phyloP scores from a whole-genome alignment of 2,797 vertebrate species.

The Falco cherrug region DNA sequence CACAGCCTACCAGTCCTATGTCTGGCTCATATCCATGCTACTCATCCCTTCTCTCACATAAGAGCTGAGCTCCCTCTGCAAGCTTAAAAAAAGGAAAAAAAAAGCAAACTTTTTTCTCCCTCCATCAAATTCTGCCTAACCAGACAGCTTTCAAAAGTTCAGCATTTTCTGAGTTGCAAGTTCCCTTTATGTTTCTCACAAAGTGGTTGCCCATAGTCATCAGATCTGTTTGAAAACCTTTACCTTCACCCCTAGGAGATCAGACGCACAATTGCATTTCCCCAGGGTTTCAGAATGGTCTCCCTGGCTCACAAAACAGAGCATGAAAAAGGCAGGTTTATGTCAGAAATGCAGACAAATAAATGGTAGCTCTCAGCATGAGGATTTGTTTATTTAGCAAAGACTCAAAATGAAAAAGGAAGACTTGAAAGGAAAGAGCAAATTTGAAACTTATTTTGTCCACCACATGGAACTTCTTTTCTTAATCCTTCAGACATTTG shows the following conservation, averaged over 20 bases:
- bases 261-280: background rate
- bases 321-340: background rate
- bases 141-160: constrained; percentile 31
- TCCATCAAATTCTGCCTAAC: background rate
- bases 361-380: background rate
- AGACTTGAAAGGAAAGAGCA: constrained; percentile 25
- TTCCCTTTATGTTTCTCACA: constrained; percentile 13
- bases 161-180: constrained; percentile 28
- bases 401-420: background rate
- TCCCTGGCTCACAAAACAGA: background rate
- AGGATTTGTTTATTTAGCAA: constrained; percentile 31
- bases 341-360: constrained; percentile 11
- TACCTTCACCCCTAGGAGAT: background rate
- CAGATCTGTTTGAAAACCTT: constrained; percentile 19
- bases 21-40: constrained; percentile 34
- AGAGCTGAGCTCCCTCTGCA: constrained; percentile 45
- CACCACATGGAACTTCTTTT: background rate
- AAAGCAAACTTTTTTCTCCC: background rate
- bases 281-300: background rate
- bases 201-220: constrained; percentile 8
- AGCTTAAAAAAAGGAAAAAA: constrained; percentile 20
- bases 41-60: background rate
- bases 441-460: constrained; percentile 18
- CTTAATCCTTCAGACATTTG: constrained; percentile 33
- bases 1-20: constrained; percentile 51